These are phyloP conservation scores for Neotoma lepida DNA, from an alignment of 2,113 vertebrate genomes.

Conservation along the genomic window DNA sequence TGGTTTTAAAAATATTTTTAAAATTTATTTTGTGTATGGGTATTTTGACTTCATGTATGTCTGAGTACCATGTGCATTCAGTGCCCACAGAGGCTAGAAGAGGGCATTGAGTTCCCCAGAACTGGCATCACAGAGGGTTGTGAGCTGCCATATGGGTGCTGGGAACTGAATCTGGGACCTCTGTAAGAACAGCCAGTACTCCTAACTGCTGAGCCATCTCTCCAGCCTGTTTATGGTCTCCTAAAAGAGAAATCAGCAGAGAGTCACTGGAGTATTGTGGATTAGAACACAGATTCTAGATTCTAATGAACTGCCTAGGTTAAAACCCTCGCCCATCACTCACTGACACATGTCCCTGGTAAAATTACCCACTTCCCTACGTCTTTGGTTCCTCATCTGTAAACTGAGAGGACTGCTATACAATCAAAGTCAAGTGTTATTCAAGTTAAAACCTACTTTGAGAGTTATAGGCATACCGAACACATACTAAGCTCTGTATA, in stretches of 20 bases:
- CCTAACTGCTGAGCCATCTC: neutral
- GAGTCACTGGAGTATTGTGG: neutral
- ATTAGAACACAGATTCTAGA: neutral
- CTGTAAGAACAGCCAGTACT: neutral
- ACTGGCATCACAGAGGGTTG: neutral
- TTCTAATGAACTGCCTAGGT: neutral
- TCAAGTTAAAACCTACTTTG: neutral
- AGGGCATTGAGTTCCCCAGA: neutral
- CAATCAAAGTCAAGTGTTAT: neutral
- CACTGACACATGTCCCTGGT: neutral
- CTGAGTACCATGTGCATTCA: neutral
- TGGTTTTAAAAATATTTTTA: neutral
- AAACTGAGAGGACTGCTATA: neutral
- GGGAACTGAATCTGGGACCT: neutral
- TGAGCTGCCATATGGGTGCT: neutral
- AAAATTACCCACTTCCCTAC: neutral
- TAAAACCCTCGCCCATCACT: neutral
- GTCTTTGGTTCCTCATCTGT: neutral
- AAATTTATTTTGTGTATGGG: neutral
- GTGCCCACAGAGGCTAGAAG: neutral
- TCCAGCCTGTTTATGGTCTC: neutral
- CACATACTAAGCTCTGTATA: neutral
- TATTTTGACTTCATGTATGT: neutral
- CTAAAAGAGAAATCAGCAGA: neutral
- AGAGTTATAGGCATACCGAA: neutral